Conservation (phyloP, 1,140 invertebrate genomes). For the Drosophila tristis region DNA sequence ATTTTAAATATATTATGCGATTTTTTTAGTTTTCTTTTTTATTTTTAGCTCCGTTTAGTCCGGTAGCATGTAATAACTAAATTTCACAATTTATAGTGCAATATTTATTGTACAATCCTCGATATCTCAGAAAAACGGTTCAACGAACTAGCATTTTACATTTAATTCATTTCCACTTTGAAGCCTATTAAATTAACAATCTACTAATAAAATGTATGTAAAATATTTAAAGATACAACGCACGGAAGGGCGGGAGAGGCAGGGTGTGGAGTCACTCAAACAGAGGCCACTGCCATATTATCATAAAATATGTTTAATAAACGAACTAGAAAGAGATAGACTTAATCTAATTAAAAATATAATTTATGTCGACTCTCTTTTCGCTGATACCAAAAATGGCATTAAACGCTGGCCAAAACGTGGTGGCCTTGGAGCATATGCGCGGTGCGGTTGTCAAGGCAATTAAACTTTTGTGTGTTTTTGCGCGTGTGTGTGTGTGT, state of each 20-base stretch:
- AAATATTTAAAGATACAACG: slow-evolving; percentile 13
- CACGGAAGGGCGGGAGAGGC: slow-evolving; percentile 3
- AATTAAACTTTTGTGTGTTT: too few species aligned
- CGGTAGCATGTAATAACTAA: too few species aligned
- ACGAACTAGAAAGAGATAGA: slow-evolving; percentile 5
- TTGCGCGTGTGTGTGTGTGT: slow-evolving; percentile 1
- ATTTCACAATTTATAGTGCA: too few species aligned
- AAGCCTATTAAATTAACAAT: slow-evolving; percentile 47
- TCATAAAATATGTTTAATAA: slow-evolving; percentile 58
- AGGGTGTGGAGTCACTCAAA: too few species aligned
- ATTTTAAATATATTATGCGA: too few species aligned
- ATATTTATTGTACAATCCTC: too few species aligned
- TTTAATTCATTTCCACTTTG: slow-evolving; percentile 44
- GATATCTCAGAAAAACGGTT: slow-evolving; percentile 10
- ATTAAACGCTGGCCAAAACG: slow-evolving; percentile 35
- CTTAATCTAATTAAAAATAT: slow-evolving; percentile 61
- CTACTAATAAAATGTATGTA: slow-evolving; percentile 51
- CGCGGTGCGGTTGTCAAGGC: too few species aligned
- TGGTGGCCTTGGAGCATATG: too few species aligned
- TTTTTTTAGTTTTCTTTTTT: too few species aligned
- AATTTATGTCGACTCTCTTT: slow-evolving; percentile 49
- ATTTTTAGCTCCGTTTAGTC: too few species aligned
- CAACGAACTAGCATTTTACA: slow-evolving; percentile 30
- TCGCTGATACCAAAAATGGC: slow-evolving; percentile 46
- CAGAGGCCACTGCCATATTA: slow-evolving; percentile 38